Evolutionary conservation across 2,888 invertebrate genomes (phyloP).

Genomic region (Alitta virens): DNA sequence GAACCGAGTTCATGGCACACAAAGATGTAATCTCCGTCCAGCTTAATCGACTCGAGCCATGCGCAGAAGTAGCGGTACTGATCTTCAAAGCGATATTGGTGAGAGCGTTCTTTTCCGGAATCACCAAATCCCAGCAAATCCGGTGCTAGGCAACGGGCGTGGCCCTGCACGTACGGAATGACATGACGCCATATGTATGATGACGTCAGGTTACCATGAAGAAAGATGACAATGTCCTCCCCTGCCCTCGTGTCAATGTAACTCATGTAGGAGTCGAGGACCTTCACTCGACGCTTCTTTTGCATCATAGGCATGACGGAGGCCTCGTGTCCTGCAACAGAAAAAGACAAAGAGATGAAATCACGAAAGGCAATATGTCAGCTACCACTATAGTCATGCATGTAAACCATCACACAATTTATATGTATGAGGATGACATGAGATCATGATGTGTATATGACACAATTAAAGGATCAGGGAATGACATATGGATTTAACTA

Average conservation of each 20-base stretch:
- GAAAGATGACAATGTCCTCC: constrained; percentile 4
- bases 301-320: no score
- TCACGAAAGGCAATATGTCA: no score
- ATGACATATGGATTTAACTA: no score
- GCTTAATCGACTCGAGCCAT: constrained; percentile 2
- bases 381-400: no score
- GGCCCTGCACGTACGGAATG: constrained; percentile 7
- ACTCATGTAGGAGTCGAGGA: constrained; percentile 11
- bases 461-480: no score
- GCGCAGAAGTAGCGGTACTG: constrained; percentile 10
- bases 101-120: background rate
- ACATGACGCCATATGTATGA: constrained; percentile 8
- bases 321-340: no score
- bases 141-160: constrained; percentile 6
- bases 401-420: no score
- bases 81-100: constrained; percentile 3
- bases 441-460: no score
- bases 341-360: no score
- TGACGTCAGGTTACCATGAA: constrained; percentile 7
- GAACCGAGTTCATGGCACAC: background rate
- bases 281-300: background rate
- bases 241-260: constrained; percentile 11
- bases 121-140: constrained; percentile 7
- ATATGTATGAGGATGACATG: no score
- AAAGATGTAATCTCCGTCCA: constrained; percentile 2